Evolutionary conservation across 2,113 vertebrate species (phyloP).

Genomic region (Spermophilus dauricus): DNA sequence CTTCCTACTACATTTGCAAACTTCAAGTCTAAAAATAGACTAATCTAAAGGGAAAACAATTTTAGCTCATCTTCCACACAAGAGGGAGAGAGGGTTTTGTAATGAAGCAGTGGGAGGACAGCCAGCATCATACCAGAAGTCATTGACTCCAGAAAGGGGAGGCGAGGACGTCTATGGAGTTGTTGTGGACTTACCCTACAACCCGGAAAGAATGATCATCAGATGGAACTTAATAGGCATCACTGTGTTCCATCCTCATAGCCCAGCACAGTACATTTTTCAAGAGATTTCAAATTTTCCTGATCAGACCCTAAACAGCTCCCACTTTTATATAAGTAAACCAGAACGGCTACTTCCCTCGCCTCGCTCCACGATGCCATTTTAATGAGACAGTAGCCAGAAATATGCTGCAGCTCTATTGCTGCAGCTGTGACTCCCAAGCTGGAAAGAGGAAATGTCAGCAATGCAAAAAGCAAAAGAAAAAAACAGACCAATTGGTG

Average conservation of each 20-base stretch:
- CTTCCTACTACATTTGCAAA: not conserved
- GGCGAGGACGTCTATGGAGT: not conserved
- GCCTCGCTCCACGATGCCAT: not conserved
- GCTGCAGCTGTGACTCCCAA: constrained; percentile 50
- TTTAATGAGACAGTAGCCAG: constrained; percentile 44
- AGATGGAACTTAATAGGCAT: not conserved
- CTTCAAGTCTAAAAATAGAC: not conserved
- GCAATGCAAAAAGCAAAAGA: constrained; percentile 56
- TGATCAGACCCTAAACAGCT: not conserved
- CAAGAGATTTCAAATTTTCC: constrained; percentile 1
- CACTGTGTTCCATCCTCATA: not conserved
- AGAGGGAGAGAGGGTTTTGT: not conserved
- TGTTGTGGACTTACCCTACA: not conserved
- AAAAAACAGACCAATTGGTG: constrained; percentile 62
- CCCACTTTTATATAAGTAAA: not conserved
- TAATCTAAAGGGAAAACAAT: not conserved
- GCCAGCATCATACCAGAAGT: not conserved
- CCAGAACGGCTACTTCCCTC: not conserved
- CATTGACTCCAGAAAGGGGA: not conserved
- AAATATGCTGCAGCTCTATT: not conserved
- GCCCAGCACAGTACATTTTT: not conserved
- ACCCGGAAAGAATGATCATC: not conserved
- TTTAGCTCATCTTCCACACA: not conserved
- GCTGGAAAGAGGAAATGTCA: constrained; percentile 70
- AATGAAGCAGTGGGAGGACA: not conserved